Percentiles rank a stretch among this genome's conserved stretches.
Conservation (phyloP, 2,888 invertebrate genomes). For the Aricia artaxerxes region DNA sequence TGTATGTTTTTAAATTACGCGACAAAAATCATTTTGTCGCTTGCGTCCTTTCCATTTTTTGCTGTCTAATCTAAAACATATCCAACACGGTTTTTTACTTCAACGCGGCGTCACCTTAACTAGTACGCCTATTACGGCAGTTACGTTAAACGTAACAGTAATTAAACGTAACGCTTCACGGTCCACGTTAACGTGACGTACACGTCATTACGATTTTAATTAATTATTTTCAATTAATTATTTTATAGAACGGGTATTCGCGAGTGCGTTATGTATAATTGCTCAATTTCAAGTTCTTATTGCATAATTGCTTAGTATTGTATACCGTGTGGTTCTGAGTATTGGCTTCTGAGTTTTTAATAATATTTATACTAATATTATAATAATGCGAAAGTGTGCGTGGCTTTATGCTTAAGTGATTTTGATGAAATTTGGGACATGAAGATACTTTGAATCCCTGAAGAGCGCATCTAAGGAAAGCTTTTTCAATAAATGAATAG, state of each 20-base stretch:
- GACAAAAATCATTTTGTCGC: too few relatives aligned
- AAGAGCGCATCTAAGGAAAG: background rate
- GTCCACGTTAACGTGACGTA: conserved; percentile 17
- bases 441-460: too few relatives aligned
- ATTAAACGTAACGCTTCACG: conserved; percentile 28
- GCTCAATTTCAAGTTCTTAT: conserved; percentile 20
- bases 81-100: too few relatives aligned
- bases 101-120: too few relatives aligned
- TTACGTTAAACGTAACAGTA: conserved; percentile 19
- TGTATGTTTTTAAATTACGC: too few relatives aligned
- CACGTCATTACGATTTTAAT: conserved; percentile 23
- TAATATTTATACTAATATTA: too few relatives aligned
- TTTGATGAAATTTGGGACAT: too few relatives aligned
- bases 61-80: too few relatives aligned
- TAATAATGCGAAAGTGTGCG: too few relatives aligned
- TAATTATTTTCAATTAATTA: conserved; percentile 15
- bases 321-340: background rate
- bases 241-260: conserved; percentile 16
- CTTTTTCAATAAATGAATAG: background rate
- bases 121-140: conserved; percentile 7
- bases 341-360: background rate
- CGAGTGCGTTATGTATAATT: conserved; percentile 10
- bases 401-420: too few relatives aligned
- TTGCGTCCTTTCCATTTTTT: too few relatives aligned
- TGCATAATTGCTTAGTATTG: background rate